Evolutionary conservation across 2,113 vertebrate genomes (phyloP).

Genomic region (Cottus gobio): DNA sequence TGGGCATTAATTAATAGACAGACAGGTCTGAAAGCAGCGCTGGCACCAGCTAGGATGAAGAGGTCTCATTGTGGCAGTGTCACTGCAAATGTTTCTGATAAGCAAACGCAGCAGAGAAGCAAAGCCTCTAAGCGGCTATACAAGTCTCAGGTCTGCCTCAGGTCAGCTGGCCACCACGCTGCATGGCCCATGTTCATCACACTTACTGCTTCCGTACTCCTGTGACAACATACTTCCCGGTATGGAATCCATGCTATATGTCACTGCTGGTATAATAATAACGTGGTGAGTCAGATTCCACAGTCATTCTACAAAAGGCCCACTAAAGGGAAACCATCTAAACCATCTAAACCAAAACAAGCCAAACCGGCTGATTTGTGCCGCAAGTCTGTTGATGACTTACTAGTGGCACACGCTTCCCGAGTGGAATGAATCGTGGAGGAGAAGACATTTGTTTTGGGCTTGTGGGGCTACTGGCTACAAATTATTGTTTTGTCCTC

Average conservation of each 20-base stretch:
- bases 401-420: background rate
- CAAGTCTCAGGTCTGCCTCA: constrained; percentile 23
- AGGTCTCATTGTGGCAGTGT: constrained; percentile 42
- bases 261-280: background rate
- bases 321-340: background rate
- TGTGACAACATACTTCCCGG: background rate
- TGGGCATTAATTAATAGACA: constrained; percentile 34
- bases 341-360: background rate
- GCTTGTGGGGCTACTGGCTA: background rate
- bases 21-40: constrained; percentile 17
- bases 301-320: background rate
- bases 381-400: background rate
- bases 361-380: background rate
- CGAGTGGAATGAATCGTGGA: background rate
- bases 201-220: background rate
- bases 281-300: background rate
- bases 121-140: constrained; percentile 27
- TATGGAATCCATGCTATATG: background rate
- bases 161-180: constrained; percentile 2
- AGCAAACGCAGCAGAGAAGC: constrained; percentile 44
- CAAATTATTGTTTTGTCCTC: background rate
- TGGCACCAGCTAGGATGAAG: constrained; percentile 39
- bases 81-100: constrained; percentile 43
- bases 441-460: background rate
- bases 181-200: background rate